Base-by-base conservation (phyloP, 2,888 invertebrate species). In the Tiliacea citrago region DNA sequence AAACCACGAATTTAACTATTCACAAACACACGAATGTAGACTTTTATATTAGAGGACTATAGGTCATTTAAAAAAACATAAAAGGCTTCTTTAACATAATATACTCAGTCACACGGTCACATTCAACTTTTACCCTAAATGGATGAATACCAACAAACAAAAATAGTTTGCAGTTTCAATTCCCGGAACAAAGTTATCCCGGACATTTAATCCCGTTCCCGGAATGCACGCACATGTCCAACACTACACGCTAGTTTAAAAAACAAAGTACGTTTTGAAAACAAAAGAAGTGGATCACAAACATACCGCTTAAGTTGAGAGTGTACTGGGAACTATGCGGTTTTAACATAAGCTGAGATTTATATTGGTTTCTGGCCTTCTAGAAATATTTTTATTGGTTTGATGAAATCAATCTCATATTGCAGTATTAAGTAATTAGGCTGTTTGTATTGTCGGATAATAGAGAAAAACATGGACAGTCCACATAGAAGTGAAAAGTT, bases 221-320 rank as follows among this genome's bases (percentile, higher is more conserved):
- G 81, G 83, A 73, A 87, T 65, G 72, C 75, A 75, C 75, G 68
- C 81, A 79, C 66, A 76, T 76, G 81, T 71, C 62, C 86, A 80
- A 42, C 84, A 66, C 80, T 83, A 80, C 68, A 77, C 73, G 58
- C 74, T 76, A 84, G 86, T 88, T 85, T 80, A 35, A 68, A 88
- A 90, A 90, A 89, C 88, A 89, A 88, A 84, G 82, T 86, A 83
- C 82, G 87, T 88, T 91, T 89, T 86, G 78, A 67, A 88, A 90
- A 86, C 90, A 91, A 91, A 88, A 85, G 88, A 82, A 83, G 62
- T 75, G 72, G 77, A 81, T 83, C 77, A 81, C 86, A 88, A 90
- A 89, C 89, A 89, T 39, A 55, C 51, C 58, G 71, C 24, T 82
- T 75, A 86, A 61, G 88, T 74, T 82, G 77, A 60, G 69, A 65